Conservation (phyloP, 2,113 vertebrate genomes). For the Burhinus oedicnemus region DNA sequence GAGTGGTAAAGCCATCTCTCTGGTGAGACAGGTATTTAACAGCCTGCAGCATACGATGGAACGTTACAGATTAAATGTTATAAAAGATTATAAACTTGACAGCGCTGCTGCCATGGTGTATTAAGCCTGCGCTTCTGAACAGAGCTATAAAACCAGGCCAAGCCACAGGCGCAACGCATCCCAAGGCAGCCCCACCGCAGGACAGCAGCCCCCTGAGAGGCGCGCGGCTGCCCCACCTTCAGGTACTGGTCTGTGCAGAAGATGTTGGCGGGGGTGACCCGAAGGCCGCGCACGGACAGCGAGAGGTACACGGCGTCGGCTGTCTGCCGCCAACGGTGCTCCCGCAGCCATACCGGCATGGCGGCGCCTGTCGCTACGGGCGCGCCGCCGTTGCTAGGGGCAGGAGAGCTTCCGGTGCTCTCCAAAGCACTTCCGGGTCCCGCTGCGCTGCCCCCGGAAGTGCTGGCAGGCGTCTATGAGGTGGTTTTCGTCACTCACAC, state of each 20-base stretch:
- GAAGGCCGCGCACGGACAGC: constrained; percentile 81
- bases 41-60: background rate
- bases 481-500: accelerated
- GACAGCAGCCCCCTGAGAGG: background rate
- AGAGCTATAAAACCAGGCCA: accelerated
- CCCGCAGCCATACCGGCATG: constrained; percentile 86
- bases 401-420: background rate
- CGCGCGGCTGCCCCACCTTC: constrained; percentile 78
- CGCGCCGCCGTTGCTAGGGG: constrained; percentile 15
- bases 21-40: no score
- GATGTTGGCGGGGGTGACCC: constrained; percentile 70
- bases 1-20: accelerated
- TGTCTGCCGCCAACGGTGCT: constrained; percentile 87
- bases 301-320: constrained; percentile 73
- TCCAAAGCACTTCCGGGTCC: constrained; percentile 26
- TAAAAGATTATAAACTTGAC: accelerated
- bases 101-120: accelerated
- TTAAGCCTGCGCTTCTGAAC: background rate
- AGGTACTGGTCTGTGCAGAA: constrained; percentile 86
- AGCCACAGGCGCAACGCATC: accelerated
- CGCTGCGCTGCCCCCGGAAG: background rate
- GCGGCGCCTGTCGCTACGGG: accelerated
- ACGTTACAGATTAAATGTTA: accelerated
- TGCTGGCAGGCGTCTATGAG: background rate
- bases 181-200: accelerated